Percentiles rank a stretch among this genome's conserved stretches.
phyloP scores from a whole-genome alignment of 2,797 vertebrate species.

The Danio aesculapii region DNA sequence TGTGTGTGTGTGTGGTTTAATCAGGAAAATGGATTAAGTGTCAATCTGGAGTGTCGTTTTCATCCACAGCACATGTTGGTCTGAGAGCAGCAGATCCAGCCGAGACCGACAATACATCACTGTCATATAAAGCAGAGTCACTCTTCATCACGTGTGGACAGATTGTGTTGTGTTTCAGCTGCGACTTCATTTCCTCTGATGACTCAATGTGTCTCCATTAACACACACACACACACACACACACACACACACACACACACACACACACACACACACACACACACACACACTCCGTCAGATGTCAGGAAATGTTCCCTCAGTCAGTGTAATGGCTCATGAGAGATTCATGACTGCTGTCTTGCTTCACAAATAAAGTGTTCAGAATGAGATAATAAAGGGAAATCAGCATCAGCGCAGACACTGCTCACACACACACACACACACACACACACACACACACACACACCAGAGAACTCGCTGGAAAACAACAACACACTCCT shows the following conservation, averaged over 20 bases:
- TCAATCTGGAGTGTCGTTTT: too few species aligned
- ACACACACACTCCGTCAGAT: background rate
- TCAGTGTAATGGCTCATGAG: constrained; percentile 5
- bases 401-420: background rate
- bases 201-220: background rate
- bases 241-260: background rate
- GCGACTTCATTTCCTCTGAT: constrained; percentile 5
- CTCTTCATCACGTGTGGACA: constrained; percentile 8
- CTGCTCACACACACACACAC: constrained; percentile 35
- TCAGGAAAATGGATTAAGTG: too few species aligned
- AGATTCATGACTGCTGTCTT: background rate
- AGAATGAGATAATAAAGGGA: background rate
- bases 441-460: constrained; percentile 28
- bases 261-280: background rate
- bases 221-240: background rate
- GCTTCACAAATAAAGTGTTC: background rate
- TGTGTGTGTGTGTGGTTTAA: too few species aligned
- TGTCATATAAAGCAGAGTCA: background rate
- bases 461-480: too few species aligned
- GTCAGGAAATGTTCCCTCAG: constrained; percentile 1
- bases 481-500: too few species aligned
- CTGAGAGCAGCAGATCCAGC: too few species aligned
- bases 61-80: too few species aligned
- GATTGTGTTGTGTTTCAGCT: constrained; percentile 5
- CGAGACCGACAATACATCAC: background rate